These are phyloP conservation scores for Odobenus rosmarus DNA, from an alignment of 2,113 vertebrate species.

Conservation along the genomic window DNA sequence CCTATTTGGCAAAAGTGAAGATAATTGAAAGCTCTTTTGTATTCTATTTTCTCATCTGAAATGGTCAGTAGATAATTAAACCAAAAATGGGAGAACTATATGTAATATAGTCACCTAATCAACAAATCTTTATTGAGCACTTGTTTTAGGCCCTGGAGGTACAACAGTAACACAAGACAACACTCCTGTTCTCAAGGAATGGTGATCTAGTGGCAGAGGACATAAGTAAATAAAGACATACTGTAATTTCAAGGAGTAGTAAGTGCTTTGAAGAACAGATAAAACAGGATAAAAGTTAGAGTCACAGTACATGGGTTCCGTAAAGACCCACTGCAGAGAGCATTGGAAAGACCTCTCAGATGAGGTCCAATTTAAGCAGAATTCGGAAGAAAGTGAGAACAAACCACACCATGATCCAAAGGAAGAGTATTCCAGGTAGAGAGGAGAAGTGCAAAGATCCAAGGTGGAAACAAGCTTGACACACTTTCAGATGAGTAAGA, in stretches of 20 bases:
- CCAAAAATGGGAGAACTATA: neutral
- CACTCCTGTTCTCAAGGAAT: neutral
- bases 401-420: neutral
- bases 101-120: neutral
- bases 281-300: neutral
- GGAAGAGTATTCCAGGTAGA: neutral
- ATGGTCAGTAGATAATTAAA: neutral
- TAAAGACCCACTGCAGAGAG: neutral
- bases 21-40: neutral
- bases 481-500: neutral
- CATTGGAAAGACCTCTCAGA: neutral
- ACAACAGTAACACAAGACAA: neutral
- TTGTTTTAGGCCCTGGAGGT: neutral
- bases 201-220: neutral
- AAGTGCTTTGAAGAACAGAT: neutral
- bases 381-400: neutral
- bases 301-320: neutral
- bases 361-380: neutral
- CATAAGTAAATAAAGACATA: neutral
- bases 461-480: neutral
- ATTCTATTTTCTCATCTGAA: neutral
- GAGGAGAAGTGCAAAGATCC: neutral
- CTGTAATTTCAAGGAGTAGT: neutral
- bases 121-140: neutral
- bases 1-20: neutral